Conservation (phyloP, 2,797 vertebrate genomes). For the Parauchenoglanis ngamensis region DNA sequence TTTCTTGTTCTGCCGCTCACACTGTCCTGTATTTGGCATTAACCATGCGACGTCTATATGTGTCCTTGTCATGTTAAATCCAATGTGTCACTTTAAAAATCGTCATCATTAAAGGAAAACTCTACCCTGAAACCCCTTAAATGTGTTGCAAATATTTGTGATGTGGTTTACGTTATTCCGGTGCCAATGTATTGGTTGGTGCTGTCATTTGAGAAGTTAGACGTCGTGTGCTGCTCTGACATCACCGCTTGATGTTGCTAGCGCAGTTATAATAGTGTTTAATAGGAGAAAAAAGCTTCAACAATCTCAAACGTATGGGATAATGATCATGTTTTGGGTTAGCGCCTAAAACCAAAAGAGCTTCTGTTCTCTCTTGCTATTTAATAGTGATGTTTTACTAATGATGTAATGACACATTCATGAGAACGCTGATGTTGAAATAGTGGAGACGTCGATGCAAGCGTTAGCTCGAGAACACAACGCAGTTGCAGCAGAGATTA, state of each 20-base stretch:
- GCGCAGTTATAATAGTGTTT: neutral
- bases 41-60: constrained; percentile 22
- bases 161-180: neutral
- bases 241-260: neutral
- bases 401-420: neutral
- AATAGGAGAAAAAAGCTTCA: neutral
- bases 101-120: constrained; percentile 4
- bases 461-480: neutral
- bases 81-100: neutral
- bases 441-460: neutral
- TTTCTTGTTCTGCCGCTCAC: constrained; percentile 25
- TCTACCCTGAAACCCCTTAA: neutral
- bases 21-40: constrained; percentile 43
- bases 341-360: neutral
- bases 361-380: neutral
- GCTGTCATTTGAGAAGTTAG: neutral
- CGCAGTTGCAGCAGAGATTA: neutral
- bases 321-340: neutral
- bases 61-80: constrained; percentile 5
- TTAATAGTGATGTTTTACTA: neutral
- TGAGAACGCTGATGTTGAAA: neutral
- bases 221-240: neutral
- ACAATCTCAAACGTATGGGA: neutral
- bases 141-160: neutral
- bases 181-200: neutral